Base-by-base conservation (phyloP, 1,140 invertebrate species). In the Drosophila orena region DNA sequence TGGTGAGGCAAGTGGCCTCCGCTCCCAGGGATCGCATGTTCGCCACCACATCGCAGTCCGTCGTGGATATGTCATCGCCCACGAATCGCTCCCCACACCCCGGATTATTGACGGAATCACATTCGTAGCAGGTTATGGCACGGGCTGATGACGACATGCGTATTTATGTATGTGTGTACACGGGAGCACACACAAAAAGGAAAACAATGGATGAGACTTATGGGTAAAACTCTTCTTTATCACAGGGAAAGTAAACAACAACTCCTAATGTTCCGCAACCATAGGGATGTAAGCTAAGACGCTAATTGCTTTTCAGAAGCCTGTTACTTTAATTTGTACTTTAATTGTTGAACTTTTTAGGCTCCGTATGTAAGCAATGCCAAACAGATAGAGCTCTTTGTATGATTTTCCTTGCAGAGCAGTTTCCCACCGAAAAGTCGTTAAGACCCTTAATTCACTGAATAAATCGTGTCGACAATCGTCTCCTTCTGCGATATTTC, bases 121-220 rank as follows among this genome's bases (percentile, higher is more conserved):
- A 91, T 71, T 90, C 85, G 50, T 81, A 91, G 81, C 90, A 91
- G 44, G 54, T 86, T 71, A 91, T 91, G 54, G 84, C 78, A 49
- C 56, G 38, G 50, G 61, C 79, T 90, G 80, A 80, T 84, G 77
- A 81, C 81, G 66, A 79, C 69, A 88, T 71, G 55, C 50, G 50
- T 65, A 68, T n/a, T n/a, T n/a, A n/a, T n/a, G n/a, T 54, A 76
- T 79, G 79, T 86, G 43, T 88, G 84, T 86, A 75, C 79, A 79
- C 55, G 50, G 46, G 37, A 38, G 53, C 30, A 27, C 50, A 43
- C 50, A 43, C 49, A 47, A 17, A 6, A 42, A 42, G 11, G 34
- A 38, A 49, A 66, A 42, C 59, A 66, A 50, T 47, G 24, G 44
- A n/a, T 12, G 20, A 27, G 30, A 34, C 30, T 34, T 50, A 4